Evolutionary conservation across 2,888 invertebrate species (phyloP), one percentile per base, ranked within the genome.

Genomic region (Chesias legatella): DNA sequence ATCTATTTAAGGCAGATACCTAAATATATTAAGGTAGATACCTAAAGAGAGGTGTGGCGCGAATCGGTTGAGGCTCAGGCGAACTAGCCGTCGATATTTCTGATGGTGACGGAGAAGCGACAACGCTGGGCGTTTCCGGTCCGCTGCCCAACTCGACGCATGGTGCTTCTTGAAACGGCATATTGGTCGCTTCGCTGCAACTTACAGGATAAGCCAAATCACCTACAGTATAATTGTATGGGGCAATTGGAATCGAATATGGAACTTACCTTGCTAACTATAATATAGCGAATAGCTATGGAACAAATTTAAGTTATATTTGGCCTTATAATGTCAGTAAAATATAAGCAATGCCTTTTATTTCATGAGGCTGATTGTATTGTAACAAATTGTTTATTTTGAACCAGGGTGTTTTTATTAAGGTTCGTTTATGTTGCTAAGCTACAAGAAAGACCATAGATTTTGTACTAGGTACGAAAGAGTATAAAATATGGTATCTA

Each of bases 81-180:
- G 88, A 85, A 51, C 88, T 88, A 9, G 82, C 67, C 50, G 77
- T 84, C n/a, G 88, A 85, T 32, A 81, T 69, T 60, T 86, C 86
- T 1, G 88, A 88, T 1, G 81, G 75, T 6, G 86, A 78, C 1
- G 84, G 80, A 3, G 88, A 84, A 1, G 67, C 61, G 17, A 64
- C 60, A 4, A 75, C 55, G 44, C 64, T 80, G 0, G 75, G 75
- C 1, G 76, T 73, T 37, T 60, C 67, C 0, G 84, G 86, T n/a
- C 65, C 80, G 29, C 70, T 77, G 40, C 83, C 88, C 22, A 85
- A 59, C 38, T 88, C 88, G 20, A 82, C 62, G 33, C 68, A 67
- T 8, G 86, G 86, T 6, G 83, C 86, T 68, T 88, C 80, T 8
- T 60, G 54, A 28, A 53, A 56, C 30, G 86, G 86, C 86, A 88